Percentiles rank a stretch among this genome's conserved stretches.
These are phyloP conservation scores for Anneissia japonica DNA, from an alignment of 35 echinoderm and acorn worm genomes.

Conservation along the genomic window DNA sequence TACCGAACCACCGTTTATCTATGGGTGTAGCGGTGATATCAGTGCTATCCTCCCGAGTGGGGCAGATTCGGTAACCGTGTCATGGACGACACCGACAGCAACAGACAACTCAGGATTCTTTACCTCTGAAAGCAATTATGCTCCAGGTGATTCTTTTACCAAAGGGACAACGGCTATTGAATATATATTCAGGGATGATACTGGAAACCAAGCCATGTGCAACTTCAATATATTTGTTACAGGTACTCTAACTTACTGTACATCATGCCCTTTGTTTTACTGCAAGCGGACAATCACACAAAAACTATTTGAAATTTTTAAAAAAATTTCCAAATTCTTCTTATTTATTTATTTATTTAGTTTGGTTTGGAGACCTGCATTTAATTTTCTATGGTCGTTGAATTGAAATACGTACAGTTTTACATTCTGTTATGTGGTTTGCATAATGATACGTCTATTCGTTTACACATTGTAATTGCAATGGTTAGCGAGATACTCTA, in stretches of 20 bases:
- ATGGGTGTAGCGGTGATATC: constrained; percentile 18
- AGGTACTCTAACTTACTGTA: no score
- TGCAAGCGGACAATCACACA: neutral
- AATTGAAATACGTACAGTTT: no score
- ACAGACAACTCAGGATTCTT: constrained; percentile 40
- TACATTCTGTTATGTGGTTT: no score
- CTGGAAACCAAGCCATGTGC: constrained; percentile 19
- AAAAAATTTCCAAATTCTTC: neutral
- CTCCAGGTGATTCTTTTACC: constrained; percentile 13
- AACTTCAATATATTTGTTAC: constrained; percentile 26
- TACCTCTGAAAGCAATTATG: neutral
- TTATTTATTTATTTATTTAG: neutral
- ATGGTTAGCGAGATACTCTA: no score
- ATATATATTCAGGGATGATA: constrained; percentile 18
- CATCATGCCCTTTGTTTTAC: neutral
- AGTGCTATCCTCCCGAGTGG: neutral
- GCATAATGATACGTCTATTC: no score
- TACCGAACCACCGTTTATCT: constrained; percentile 26
- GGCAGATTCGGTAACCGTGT: neutral
- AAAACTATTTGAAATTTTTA: neutral
- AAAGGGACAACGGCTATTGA: neutral
- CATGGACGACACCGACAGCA: constrained; percentile 43
- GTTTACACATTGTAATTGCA: no score
- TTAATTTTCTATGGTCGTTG: no score
- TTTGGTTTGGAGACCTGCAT: no score